Conservation (phyloP, 2,888 invertebrate genomes). For the Noctua janthina region DNA sequence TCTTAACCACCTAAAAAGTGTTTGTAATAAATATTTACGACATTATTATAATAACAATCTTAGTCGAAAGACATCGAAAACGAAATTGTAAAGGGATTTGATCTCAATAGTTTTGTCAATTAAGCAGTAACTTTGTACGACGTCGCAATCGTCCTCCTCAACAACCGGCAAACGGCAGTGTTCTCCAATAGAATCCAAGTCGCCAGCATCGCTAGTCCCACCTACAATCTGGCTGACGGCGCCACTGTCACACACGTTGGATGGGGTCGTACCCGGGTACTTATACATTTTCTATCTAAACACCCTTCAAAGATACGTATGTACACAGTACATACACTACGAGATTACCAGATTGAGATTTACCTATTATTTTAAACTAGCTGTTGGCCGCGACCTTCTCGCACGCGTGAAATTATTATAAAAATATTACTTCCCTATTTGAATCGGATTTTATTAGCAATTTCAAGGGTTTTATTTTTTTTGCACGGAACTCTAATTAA, state of each 20-base stretch:
- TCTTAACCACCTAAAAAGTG: not conserved
- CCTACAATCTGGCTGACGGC: constrained; percentile 31
- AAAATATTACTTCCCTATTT: too few relatives aligned
- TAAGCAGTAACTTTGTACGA: constrained; percentile 58
- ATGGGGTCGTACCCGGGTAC: constrained; percentile 76
- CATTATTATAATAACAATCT: not conserved
- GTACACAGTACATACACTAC: not conserved
- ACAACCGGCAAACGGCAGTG: constrained; percentile 57
- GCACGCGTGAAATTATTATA: too few relatives aligned
- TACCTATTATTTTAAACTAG: too few relatives aligned
- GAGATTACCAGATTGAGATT: not conserved
- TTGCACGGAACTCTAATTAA: too few relatives aligned
- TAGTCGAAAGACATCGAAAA: not conserved
- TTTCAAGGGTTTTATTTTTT: too few relatives aligned
- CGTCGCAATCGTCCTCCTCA: constrained; percentile 72
- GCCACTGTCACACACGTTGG: constrained; percentile 64
- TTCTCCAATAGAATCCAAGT: constrained; percentile 56
- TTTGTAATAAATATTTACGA: not conserved
- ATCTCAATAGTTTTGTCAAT: not conserved
- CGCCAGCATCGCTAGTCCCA: constrained; percentile 66
- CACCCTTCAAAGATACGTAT: not conserved
- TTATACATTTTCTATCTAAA: not conserved
- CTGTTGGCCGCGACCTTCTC: too few relatives aligned
- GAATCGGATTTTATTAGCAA: too few relatives aligned
- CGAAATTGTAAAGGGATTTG: not conserved